phyloP scores from a whole-genome alignment of 2,113 vertebrate genomes.

The Sitta europaea region DNA sequence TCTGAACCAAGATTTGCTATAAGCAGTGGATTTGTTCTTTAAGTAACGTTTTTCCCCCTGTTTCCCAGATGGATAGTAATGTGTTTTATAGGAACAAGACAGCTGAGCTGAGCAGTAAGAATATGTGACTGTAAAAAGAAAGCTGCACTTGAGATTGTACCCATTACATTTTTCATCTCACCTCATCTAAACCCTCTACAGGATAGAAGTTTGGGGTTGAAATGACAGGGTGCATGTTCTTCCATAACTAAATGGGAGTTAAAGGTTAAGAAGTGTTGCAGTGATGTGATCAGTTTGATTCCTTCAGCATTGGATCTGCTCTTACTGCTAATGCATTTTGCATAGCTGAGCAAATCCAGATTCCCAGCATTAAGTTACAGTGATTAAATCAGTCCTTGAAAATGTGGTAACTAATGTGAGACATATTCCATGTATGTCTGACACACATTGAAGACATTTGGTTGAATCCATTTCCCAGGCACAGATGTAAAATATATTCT shows the following conservation, averaged over 20 bases:
- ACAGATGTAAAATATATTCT: not conserved
- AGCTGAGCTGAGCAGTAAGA: not conserved
- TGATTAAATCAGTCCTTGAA: slow-evolving; percentile 10
- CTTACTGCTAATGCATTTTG: slow-evolving; percentile 27
- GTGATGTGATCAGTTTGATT: not conserved
- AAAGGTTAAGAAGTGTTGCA: not conserved
- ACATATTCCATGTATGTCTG: not conserved
- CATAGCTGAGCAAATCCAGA: not conserved
- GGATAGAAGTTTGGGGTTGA: not conserved
- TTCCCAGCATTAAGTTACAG: not conserved
- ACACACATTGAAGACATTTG: not conserved
- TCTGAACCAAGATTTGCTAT: not conserved
- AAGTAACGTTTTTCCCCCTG: not conserved
- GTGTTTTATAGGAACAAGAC: not conserved
- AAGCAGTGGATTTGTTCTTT: slow-evolving; percentile 11
- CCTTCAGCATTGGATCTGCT: not conserved
- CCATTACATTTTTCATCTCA: not conserved
- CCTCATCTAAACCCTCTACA: not conserved
- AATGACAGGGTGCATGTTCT: not conserved
- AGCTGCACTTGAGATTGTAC: not conserved
- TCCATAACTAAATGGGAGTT: not conserved
- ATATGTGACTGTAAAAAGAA: not conserved
- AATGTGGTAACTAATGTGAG: slow-evolving; percentile 38
- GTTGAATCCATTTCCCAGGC: slow-evolving; percentile 23
- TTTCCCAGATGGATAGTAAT: not conserved